Conservation (phyloP, 2,888 invertebrate species). For the Cephalotes varians region DNA sequence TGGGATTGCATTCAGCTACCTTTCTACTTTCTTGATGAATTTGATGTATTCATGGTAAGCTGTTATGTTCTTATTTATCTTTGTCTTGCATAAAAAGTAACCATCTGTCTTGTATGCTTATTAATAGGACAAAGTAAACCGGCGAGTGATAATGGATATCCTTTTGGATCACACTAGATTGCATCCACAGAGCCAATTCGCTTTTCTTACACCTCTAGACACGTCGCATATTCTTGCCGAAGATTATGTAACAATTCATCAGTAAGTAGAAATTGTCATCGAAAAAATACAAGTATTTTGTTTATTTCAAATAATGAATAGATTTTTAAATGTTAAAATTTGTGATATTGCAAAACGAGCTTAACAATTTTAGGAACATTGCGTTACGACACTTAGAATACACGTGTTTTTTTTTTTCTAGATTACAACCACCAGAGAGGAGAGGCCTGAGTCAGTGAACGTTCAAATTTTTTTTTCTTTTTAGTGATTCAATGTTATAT, state of each 20-base stretch:
- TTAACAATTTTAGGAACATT: not conserved
- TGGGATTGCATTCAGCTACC: slow-evolving; percentile 98
- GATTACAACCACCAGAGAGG: slow-evolving; percentile 79
- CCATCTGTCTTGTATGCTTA: not conserved
- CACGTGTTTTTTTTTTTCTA: slow-evolving; percentile 66
- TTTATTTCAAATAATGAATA: not conserved
- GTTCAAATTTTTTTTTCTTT: slow-evolving; percentile 6
- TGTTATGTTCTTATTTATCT: not conserved
- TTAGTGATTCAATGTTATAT: not conserved
- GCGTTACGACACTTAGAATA: not conserved
- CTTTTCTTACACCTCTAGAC: slow-evolving; percentile 96
- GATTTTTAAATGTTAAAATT: not conserved
- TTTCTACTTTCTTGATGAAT: slow-evolving; percentile 98
- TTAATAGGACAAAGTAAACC: slow-evolving; percentile 92
- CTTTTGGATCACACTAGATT: slow-evolving; percentile 91
- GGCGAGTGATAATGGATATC: slow-evolving; percentile 92
- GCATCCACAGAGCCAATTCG: slow-evolving; percentile 91
- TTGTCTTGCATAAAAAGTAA: not conserved
- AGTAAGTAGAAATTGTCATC: slow-evolving; percentile 84
- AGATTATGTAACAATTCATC: slow-evolving; percentile 88
- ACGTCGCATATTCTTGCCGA: slow-evolving; percentile 87
- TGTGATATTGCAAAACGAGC: not conserved
- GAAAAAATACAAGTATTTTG: not conserved
- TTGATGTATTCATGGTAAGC: slow-evolving; percentile 97
- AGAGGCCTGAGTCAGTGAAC: slow-evolving; percentile 52